Conservation (phyloP, 2,113 vertebrate species). For the Tragelaphus strepsiceros region DNA sequence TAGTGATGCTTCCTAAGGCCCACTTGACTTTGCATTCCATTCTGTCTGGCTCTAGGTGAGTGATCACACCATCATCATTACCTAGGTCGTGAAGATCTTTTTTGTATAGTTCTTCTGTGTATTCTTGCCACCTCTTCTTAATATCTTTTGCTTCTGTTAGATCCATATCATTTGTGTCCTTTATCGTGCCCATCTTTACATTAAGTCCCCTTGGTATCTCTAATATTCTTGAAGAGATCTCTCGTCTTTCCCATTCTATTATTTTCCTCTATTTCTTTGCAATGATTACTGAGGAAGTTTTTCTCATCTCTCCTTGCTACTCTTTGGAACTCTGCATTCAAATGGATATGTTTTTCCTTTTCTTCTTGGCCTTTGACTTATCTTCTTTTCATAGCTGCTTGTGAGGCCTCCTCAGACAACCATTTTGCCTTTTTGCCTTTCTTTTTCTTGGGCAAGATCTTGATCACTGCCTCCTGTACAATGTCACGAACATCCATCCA, state of each 20-base stretch:
- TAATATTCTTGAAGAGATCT: background rate
- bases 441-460: background rate
- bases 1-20: background rate
- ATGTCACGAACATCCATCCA: background rate
- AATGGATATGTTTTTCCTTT: background rate
- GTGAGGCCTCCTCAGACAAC: background rate
- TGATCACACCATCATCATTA: background rate
- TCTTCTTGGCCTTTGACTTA: background rate
- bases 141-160: background rate
- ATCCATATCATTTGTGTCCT: background rate
- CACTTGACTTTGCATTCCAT: background rate
- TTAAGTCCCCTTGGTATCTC: background rate
- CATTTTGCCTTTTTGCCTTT: background rate
- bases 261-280: background rate
- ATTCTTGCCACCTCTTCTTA: background rate
- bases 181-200: background rate
- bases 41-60: background rate
- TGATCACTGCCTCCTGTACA: background rate
- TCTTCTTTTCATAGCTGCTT: background rate
- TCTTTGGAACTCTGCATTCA: background rate
- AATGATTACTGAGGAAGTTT: background rate
- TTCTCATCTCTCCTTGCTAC: background rate
- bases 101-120: background rate
- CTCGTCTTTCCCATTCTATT: background rate
- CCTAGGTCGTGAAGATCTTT: rapidly evolving